These are phyloP conservation scores for Trematocara macrostoma DNA, from an alignment of 2,113 vertebrate genomes.

Conservation along the genomic window DNA sequence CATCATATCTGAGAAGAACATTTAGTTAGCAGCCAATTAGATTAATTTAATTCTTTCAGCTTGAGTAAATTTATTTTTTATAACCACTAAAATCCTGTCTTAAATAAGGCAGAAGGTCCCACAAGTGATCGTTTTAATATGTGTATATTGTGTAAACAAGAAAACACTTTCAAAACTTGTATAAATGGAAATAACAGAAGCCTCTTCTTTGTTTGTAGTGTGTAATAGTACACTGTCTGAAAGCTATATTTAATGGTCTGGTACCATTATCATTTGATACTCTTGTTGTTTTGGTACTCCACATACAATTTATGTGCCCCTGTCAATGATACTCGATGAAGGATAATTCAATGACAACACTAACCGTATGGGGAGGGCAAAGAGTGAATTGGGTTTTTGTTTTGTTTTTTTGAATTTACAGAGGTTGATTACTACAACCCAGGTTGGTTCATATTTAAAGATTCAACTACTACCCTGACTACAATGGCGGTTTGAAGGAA, in stretches of 20 bases:
- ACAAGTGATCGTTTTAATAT: neutral
- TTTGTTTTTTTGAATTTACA: neutral
- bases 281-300: neutral
- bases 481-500: neutral
- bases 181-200: neutral
- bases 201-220: neutral
- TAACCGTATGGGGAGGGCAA: neutral
- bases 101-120: neutral
- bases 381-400: neutral
- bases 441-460: neutral
- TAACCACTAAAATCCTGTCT: neutral
- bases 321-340: conserved; percentile 8
- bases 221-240: neutral
- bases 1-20: neutral
- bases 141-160: neutral
- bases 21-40: neutral
- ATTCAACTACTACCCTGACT: neutral
- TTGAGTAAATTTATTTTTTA: neutral
- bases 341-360: conserved; percentile 48
- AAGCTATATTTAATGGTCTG: neutral
- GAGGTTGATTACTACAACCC: neutral
- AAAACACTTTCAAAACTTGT: neutral
- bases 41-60: neutral
- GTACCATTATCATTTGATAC: conserved; percentile 11
- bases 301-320: neutral